Conservation (phyloP, 1,140 invertebrate species). For the Trachymyrmex cornetzi region DNA sequence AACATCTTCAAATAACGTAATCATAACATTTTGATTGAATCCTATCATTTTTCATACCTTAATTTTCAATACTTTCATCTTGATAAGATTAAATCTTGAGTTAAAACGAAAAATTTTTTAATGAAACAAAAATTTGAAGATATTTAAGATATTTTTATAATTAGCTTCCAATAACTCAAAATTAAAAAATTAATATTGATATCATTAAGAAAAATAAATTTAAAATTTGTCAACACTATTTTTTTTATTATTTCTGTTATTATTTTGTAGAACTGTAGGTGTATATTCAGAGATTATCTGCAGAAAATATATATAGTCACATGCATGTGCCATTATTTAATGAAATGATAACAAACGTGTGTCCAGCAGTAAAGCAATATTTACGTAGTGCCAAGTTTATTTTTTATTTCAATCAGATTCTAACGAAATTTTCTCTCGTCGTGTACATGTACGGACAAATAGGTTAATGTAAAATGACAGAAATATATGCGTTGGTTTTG, state of each 20-base stretch:
- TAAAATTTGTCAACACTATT: neutral
- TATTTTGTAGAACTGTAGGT: neutral
- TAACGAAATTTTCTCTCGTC: slow-evolving; percentile 50
- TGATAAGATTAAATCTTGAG: neutral
- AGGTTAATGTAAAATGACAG: slow-evolving; percentile 60
- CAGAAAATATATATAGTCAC: neutral
- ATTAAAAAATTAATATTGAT: slow-evolving; percentile 2
- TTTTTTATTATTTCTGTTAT: neutral
- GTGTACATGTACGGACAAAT: slow-evolving; percentile 14
- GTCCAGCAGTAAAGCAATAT: slow-evolving; percentile 1
- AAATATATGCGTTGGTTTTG: slow-evolving; percentile 66
- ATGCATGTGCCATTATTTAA: neutral
- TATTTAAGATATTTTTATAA: neutral
- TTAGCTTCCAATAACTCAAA: neutral
- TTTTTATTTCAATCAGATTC: slow-evolving; percentile 15
- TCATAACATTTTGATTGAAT: neutral
- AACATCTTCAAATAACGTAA: neutral
- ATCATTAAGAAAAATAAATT: neutral
- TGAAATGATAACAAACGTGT: slow-evolving; percentile 38
- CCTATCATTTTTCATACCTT: neutral
- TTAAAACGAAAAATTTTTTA: neutral
- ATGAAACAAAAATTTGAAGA: neutral
- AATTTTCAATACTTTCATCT: slow-evolving; percentile 3
- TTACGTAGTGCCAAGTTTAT: neutral
- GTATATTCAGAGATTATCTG: neutral